Conservation (phyloP, 2,888 invertebrate genomes). For the Steinernema scapterisci region DNA sequence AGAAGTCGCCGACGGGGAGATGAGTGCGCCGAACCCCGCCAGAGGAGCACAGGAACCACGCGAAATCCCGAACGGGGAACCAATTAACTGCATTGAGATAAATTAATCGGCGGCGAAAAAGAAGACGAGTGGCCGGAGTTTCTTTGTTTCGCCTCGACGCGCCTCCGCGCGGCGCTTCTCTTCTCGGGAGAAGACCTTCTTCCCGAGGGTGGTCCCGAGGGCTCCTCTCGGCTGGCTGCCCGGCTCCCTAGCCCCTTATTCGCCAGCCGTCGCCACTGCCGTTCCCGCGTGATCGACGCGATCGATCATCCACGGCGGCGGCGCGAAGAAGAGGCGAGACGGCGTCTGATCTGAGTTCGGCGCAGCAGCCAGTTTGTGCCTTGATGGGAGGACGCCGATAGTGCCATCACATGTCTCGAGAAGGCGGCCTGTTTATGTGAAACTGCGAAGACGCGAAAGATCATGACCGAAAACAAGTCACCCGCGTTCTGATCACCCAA, state of each 20-base stretch:
- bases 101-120: slow-evolving; percentile 16
- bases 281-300: slow-evolving; percentile 32
- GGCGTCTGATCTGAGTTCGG: background rate
- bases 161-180: slow-evolving; percentile 1
- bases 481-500: background rate
- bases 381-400: background rate
- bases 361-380: slow-evolving; percentile 9
- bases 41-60: slow-evolving; percentile 30
- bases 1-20: background rate
- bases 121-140: background rate
- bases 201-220: background rate
- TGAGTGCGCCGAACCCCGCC: slow-evolving; percentile 13
- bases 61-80: background rate
- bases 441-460: background rate
- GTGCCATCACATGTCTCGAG: slow-evolving; percentile 8
- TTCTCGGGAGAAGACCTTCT: slow-evolving; percentile 1
- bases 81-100: slow-evolving; percentile 13
- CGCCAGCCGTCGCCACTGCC: background rate
- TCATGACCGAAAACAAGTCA: background rate
- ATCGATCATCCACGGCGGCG: slow-evolving; percentile 16
- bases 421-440: slow-evolving; percentile 10
- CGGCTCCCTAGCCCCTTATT: no score
- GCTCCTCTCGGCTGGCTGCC: no score
- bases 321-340: background rate
- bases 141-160: background rate